phyloP scores from a whole-genome alignment of 2,888 invertebrate genomes.

The Acleris sparsana region DNA sequence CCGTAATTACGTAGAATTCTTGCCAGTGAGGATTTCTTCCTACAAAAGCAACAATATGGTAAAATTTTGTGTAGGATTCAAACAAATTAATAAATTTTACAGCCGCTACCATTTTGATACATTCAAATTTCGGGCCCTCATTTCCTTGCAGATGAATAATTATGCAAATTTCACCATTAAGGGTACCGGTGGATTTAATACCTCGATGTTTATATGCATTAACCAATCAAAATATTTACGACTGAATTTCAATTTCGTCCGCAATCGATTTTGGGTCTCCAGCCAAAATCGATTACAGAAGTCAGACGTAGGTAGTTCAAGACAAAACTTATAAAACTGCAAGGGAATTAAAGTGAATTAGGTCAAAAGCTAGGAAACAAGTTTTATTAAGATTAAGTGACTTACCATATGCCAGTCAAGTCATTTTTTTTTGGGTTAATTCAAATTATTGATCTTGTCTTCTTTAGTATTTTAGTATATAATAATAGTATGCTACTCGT shows the following conservation, averaged over 20 bases:
- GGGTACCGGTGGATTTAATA: constrained; percentile 40
- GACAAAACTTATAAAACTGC: background rate
- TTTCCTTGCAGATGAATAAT: constrained; percentile 43
- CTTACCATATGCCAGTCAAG: too few relatives aligned
- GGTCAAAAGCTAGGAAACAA: background rate
- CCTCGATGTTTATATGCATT: constrained; percentile 35
- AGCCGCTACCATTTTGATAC: constrained; percentile 28
- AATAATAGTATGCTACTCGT: too few relatives aligned
- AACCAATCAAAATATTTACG: constrained; percentile 34
- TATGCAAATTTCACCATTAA: constrained; percentile 51
- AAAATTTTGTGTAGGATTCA: background rate
- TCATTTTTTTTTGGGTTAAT: too few relatives aligned
- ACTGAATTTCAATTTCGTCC: constrained; percentile 25
- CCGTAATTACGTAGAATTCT: too few relatives aligned
- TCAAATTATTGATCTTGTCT: too few relatives aligned
- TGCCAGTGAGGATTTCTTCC: too few relatives aligned
- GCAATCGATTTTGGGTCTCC: constrained; percentile 15
- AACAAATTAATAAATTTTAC: constrained; percentile 18
- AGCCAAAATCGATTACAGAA: background rate
- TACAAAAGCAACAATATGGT: too few relatives aligned
- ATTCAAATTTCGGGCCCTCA: constrained; percentile 30
- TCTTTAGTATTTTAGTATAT: too few relatives aligned
- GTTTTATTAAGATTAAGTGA: too few relatives aligned
- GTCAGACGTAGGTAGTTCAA: background rate
- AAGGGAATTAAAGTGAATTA: background rate